These are phyloP conservation scores for Procavia capensis DNA, from an alignment of 2,113 vertebrate genomes.

Conservation along the genomic window DNA sequence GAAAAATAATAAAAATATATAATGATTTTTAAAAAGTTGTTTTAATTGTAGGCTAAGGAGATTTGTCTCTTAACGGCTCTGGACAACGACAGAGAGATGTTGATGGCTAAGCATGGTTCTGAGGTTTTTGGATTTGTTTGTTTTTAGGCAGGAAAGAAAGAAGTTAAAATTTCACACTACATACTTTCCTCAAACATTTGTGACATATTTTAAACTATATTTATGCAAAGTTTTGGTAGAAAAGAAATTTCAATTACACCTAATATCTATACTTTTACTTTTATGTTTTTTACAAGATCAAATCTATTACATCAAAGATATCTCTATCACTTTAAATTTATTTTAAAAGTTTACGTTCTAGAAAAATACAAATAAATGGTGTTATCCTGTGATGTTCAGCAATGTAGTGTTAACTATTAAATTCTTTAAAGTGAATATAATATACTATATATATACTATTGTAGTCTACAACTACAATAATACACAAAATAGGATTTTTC, in stretches of 20 bases:
- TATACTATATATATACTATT: background rate
- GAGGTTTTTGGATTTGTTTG: background rate
- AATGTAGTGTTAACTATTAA: slow-evolving; percentile 33
- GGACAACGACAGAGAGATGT: background rate
- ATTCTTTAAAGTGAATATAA: background rate
- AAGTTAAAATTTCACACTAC: slow-evolving; percentile 13
- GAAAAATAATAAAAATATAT: too few species aligned
- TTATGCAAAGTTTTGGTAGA: slow-evolving; percentile 8
- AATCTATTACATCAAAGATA: slow-evolving; percentile 27
- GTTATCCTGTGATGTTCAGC: slow-evolving; percentile 12
- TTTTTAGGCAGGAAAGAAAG: background rate
- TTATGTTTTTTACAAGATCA: slow-evolving; percentile 44
- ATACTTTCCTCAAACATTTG: slow-evolving; percentile 25
- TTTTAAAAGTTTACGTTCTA: slow-evolving; percentile 23
- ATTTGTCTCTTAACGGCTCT: background rate
- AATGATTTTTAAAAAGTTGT: background rate
- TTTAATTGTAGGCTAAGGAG: background rate
- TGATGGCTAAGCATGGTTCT: background rate
- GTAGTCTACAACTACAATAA: slow-evolving; percentile 28
- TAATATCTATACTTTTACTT: background rate
- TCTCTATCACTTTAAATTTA: background rate
- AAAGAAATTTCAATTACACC: slow-evolving; percentile 19
- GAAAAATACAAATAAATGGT: slow-evolving; percentile 48
- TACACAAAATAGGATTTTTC: slow-evolving; percentile 35
- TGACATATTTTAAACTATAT: slow-evolving; percentile 6